These are phyloP conservation scores for Cirrhinus molitorella DNA, from an alignment of 2,797 vertebrate genomes.

Conservation along the genomic window DNA sequence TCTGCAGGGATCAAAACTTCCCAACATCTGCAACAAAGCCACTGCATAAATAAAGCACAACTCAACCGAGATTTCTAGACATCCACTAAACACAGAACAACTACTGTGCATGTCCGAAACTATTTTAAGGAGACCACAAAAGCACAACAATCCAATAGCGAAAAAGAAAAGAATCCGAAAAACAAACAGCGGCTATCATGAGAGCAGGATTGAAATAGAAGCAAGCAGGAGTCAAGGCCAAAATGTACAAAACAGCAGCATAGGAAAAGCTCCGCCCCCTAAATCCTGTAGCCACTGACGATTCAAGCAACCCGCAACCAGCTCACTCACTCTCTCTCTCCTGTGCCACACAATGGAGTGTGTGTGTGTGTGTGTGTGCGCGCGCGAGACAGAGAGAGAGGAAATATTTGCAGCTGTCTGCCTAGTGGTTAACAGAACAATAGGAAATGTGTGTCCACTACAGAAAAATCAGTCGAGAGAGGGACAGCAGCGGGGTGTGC, in stretches of 20 bases:
- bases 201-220: conserved; percentile 47
- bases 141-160: conserved; percentile 21
- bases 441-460: conserved; percentile 58
- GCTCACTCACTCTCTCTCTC: not conserved
- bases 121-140: conserved; percentile 37
- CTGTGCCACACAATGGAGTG: not conserved
- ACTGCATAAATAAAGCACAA: conserved; percentile 1
- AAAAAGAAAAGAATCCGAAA: conserved; percentile 50
- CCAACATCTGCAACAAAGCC: conserved; percentile 6
- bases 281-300: conserved; percentile 10
- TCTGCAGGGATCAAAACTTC: not conserved
- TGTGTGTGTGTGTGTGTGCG: not conserved
- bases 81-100: conserved; percentile 26
- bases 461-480: conserved; percentile 5
- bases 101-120: conserved; percentile 5
- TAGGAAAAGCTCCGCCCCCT: conserved; percentile 28
- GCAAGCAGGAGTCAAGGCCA: conserved; percentile 49
- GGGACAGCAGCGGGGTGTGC: conserved; percentile 34
- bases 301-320: conserved; percentile 31
- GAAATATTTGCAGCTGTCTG: conserved; percentile 65
- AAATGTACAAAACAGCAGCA: conserved; percentile 52
- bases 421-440: conserved; percentile 55
- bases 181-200: conserved; percentile 56
- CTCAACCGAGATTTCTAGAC: not conserved
- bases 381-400: conserved; percentile 9